phyloP scores from a whole-genome alignment of 2,113 vertebrate species.

The Xiphias gladius region DNA sequence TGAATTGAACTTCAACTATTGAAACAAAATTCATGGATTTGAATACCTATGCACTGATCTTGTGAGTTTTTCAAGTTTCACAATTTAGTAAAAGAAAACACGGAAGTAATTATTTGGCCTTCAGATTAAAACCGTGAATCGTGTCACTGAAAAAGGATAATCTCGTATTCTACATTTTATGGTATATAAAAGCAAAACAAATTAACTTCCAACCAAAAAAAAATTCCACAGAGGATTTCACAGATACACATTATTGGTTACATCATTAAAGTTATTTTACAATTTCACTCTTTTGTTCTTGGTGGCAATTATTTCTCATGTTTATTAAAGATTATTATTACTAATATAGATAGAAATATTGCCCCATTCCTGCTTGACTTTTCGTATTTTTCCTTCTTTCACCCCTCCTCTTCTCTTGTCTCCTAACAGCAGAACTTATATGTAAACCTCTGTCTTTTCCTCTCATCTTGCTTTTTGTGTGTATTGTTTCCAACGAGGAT shows the following conservation, averaged over 20 bases:
- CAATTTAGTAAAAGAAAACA: background rate
- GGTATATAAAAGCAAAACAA: background rate
- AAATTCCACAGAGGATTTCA: background rate
- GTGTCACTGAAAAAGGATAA: background rate
- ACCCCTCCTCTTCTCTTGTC: background rate
- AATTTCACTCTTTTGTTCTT: background rate
- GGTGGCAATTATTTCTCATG: background rate
- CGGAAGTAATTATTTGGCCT: background rate
- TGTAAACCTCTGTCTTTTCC: background rate
- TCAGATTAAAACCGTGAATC: constrained; percentile 41
- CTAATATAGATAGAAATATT: no score
- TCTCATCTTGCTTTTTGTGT: no score
- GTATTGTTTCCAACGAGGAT: no score
- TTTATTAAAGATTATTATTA: background rate
- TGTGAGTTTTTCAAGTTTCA: background rate
- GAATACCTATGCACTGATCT: constrained; percentile 12
- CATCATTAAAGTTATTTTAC: no score
- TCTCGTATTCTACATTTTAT: background rate
- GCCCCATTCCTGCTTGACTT: no score
- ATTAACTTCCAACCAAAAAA: background rate
- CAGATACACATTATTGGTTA: background rate
- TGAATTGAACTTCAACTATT: background rate
- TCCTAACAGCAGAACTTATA: background rate
- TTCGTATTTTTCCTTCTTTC: no score
- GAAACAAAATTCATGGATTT: background rate